Percentiles rank a stretch among this genome's conserved stretches.
These are phyloP conservation scores for Cygnus olor DNA, from an alignment of 2,797 vertebrate species.

Conservation along the genomic window DNA sequence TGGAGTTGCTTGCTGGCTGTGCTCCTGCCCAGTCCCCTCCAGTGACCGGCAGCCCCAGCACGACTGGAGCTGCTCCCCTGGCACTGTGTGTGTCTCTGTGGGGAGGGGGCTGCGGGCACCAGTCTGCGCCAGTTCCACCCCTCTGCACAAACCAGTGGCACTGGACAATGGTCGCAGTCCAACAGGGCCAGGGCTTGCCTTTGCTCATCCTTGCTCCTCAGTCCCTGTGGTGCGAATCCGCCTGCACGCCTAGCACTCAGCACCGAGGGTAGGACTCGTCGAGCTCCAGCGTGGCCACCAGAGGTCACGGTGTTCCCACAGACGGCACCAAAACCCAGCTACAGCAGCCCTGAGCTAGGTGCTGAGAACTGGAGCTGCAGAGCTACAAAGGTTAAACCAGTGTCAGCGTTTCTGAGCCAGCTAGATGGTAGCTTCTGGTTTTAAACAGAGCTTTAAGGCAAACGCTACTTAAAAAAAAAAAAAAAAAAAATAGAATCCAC, in stretches of 20 bases:
- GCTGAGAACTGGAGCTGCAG: too few relatives aligned
- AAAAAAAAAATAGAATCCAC: too few relatives aligned
- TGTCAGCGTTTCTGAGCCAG: neutral
- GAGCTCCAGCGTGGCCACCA: neutral
- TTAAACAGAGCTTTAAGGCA: neutral
- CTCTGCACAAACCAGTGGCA: neutral
- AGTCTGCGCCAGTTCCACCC: too few relatives aligned
- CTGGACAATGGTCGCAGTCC: neutral
- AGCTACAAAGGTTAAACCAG: rapidly evolving
- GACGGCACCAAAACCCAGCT: neutral
- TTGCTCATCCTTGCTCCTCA: neutral
- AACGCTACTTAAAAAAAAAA: neutral
- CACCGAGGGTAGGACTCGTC: neutral
- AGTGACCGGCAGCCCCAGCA: neutral
- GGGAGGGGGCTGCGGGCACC: neutral
- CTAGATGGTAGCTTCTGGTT: neutral
- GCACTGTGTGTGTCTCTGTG: neutral
- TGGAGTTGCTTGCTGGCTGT: neutral
- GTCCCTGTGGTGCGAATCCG: neutral
- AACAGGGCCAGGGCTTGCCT: neutral
- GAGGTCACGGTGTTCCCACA: neutral
- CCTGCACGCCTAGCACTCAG: neutral
- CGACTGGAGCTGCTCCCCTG: neutral
- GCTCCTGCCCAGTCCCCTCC: neutral
- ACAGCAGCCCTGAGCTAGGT: neutral